These are phyloP conservation scores for Sylvia atricapilla DNA, from an alignment of 2,113 vertebrate species.

Conservation along the genomic window DNA sequence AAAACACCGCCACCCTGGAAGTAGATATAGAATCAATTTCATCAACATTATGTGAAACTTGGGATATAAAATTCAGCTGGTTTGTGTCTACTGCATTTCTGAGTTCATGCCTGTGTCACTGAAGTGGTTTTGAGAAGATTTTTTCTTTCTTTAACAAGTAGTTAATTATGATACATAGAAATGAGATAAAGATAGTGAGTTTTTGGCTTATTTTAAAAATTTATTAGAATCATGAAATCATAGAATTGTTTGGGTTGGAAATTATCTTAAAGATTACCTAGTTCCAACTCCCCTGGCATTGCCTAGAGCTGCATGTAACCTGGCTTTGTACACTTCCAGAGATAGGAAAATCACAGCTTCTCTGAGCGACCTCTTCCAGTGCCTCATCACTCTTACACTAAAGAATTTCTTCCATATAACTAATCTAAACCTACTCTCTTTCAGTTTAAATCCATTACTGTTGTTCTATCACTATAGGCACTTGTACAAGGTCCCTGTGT, in stretches of 20 bases:
- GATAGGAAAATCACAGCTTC: neutral
- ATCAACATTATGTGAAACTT: neutral
- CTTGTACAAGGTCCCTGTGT: neutral
- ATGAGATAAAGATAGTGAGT: rapidly evolving
- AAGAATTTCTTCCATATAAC: neutral
- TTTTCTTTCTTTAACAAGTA: neutral
- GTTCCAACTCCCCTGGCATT: rapidly evolving
- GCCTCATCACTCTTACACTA: neutral
- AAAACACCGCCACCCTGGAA: neutral
- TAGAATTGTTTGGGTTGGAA: neutral
- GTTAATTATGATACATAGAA: neutral
- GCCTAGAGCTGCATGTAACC: neutral
- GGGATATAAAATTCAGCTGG: neutral
- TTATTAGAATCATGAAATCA: neutral
- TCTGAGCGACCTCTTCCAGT: neutral
- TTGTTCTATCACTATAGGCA: neutral
- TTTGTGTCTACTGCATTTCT: neutral
- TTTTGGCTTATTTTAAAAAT: neutral
- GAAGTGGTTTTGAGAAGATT: neutral
- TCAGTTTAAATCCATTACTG: neutral
- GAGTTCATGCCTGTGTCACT: neutral
- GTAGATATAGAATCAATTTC: neutral
- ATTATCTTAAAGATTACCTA: neutral
- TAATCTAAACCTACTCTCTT: neutral
- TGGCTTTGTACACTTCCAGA: neutral